phyloP scores from a whole-genome alignment of 2,888 invertebrate genomes.

The Lacanobia wlatinum region DNA sequence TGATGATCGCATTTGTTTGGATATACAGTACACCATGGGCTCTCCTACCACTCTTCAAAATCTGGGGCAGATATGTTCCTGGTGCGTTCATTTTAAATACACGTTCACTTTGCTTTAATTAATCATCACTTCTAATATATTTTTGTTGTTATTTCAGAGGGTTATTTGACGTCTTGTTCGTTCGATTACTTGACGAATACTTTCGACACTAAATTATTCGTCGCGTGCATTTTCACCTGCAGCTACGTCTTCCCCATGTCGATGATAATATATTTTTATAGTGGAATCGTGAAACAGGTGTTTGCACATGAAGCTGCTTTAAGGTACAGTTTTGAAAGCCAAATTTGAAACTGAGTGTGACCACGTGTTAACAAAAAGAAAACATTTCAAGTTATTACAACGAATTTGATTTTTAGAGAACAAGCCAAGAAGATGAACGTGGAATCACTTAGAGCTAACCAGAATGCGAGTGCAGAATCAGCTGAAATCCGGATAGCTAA shows the following conservation, averaged over 20 bases:
- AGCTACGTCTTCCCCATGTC: conserved; percentile 95
- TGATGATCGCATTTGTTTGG: conserved; percentile 94
- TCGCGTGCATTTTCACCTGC: conserved; percentile 94
- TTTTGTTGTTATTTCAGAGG: conserved; percentile 91
- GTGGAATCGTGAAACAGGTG: conserved; percentile 96
- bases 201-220: conserved; percentile 95
- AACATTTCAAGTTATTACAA: neutral
- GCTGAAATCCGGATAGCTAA: conserved; percentile 97
- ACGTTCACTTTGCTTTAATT: neutral
- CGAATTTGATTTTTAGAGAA: conserved; percentile 72
- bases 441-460: conserved; percentile 94
- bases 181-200: conserved; percentile 96
- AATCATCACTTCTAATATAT: neutral
- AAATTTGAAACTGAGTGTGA: neutral
- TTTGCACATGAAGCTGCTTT: conserved; percentile 96
- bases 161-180: conserved; percentile 96
- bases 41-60: conserved; percentile 94
- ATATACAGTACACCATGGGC: conserved; percentile 95
- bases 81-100: conserved; percentile 84
- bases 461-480: conserved; percentile 92
- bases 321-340: conserved; percentile 75
- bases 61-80: conserved; percentile 97
- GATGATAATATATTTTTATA: conserved; percentile 95
- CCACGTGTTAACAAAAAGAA: neutral
- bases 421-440: conserved; percentile 97